Percentiles rank a stretch among this genome's conserved stretches.
Evolutionary conservation across 2,888 invertebrate species (phyloP).

Genomic region (Labia minor): DNA sequence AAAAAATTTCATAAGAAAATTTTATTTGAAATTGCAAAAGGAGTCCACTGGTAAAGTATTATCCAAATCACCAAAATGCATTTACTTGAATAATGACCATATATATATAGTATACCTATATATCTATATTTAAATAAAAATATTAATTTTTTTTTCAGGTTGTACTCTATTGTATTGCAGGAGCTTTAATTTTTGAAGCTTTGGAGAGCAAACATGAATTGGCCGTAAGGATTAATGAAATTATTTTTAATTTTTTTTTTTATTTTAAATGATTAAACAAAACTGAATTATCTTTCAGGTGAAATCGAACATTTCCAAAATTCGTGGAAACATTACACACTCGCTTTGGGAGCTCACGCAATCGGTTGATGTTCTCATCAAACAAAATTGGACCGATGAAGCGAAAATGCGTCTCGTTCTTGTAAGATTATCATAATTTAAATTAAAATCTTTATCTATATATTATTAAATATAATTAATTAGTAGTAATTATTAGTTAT

Average conservation of each 20-base stretch:
- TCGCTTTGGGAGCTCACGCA: constrained; percentile 66
- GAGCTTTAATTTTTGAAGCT: constrained; percentile 71
- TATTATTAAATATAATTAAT: constrained; percentile 16
- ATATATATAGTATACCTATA: no score
- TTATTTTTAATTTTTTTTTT: constrained; percentile 17
- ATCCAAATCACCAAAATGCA: no score
- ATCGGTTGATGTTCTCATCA: constrained; percentile 50
- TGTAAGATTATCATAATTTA: no score
- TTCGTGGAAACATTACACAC: constrained; percentile 64
- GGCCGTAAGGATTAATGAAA: constrained; percentile 42
- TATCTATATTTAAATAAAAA: no score
- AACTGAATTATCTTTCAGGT: constrained; percentile 43
- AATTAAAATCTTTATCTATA: no score
- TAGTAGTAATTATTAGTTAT: no score
- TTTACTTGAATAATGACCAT: no score
- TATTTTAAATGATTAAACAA: neutral
- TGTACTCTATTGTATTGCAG: constrained; percentile 79
- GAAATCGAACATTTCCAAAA: constrained; percentile 59
- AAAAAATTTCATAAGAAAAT: no score
- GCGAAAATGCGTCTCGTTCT: constrained; percentile 47
- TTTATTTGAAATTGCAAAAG: no score
- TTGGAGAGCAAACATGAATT: constrained; percentile 65
- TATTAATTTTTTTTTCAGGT: constrained; percentile 33
- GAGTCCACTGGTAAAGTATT: no score
- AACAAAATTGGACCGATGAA: constrained; percentile 67